Conservation (phyloP, 1,140 invertebrate species). For the Steinernema khuongi region DNA sequence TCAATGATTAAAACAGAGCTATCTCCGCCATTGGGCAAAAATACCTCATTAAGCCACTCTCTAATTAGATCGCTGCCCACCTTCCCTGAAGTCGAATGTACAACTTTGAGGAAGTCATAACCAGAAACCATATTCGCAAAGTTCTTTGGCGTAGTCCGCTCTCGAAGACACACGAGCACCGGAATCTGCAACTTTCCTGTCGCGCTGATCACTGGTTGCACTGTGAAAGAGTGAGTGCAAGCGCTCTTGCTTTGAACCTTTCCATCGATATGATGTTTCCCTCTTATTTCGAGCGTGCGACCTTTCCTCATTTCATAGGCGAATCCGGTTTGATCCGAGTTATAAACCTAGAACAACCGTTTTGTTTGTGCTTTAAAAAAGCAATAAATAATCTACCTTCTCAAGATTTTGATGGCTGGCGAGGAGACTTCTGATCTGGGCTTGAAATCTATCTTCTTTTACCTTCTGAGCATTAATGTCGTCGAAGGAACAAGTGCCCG, state of each 20-base stretch:
- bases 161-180: background rate
- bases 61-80: background rate
- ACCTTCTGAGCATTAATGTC: background rate
- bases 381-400: too few relatives aligned
- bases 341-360: background rate
- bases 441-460: background rate
- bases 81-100: background rate
- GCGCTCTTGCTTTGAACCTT: background rate
- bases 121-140: background rate
- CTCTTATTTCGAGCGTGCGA: background rate
- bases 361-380: background rate
- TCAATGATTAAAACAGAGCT: background rate
- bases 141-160: background rate
- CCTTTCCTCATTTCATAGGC: background rate
- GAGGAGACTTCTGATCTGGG: background rate
- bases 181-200: background rate
- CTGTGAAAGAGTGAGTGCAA: background rate
- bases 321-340: background rate
- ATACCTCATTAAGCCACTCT: background rate
- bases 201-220: background rate
- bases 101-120: background rate
- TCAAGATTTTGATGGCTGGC: background rate
- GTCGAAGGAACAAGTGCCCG: background rate
- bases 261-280: background rate
- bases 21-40: background rate